phyloP scores from a whole-genome alignment of 35 echinoderm and acorn worm species.

The Apostichopus parvimensis region DNA sequence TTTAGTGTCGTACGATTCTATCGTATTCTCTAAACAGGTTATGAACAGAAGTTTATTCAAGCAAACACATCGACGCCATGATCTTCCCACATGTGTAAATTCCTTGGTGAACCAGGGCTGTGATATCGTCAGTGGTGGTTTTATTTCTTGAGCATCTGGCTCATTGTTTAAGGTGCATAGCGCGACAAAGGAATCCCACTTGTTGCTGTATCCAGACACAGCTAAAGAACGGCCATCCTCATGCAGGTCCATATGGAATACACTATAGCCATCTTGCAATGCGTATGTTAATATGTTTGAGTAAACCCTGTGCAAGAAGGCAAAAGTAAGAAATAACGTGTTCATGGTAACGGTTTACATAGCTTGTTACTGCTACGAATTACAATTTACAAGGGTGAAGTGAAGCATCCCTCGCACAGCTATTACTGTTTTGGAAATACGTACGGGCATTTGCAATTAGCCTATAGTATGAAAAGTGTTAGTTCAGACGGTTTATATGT shows the following conservation, averaged over 20 bases:
- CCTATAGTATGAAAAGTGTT: too few species aligned
- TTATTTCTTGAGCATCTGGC: neutral
- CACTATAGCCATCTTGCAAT: neutral
- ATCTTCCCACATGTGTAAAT: neutral
- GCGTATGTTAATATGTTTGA: too few species aligned
- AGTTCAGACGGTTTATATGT: too few species aligned
- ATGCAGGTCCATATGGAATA: neutral
- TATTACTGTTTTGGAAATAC: too few species aligned
- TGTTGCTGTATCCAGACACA: neutral
- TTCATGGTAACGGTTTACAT: too few species aligned
- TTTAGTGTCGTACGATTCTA: constrained; percentile 4
- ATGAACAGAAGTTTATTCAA: neutral
- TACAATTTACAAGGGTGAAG: too few species aligned
- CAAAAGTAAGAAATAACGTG: too few species aligned
- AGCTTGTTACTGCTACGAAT: too few species aligned
- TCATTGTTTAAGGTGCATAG: neutral
- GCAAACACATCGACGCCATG: neutral
- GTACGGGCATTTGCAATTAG: too few species aligned
- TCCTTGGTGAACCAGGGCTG: neutral
- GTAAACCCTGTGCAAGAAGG: too few species aligned
- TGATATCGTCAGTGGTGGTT: neutral
- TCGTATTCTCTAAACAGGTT: neutral
- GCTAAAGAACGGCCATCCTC: neutral
- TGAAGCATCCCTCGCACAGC: too few species aligned
- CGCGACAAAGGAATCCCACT: neutral